Base-by-base conservation (phyloP, 2,113 vertebrate genomes). In the Cyanoderma ruficeps region DNA sequence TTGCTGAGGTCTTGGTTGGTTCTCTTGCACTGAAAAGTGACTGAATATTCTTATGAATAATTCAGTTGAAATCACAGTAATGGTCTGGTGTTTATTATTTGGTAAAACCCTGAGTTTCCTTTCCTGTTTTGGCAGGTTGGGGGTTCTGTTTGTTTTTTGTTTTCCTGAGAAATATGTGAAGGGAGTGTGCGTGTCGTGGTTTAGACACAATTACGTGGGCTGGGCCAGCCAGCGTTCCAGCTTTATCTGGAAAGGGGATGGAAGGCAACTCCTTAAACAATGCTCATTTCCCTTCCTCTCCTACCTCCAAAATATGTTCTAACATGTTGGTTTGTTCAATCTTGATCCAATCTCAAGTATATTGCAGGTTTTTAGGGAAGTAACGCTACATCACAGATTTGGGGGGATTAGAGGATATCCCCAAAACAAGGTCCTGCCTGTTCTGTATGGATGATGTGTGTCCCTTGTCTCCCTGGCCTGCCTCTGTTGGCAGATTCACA, bases 191-290 rank as follows among this genome's bases (percentile, higher is more conserved):
- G 0, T 37, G 60, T 53, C 1, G 0, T 89, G 89, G 65, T 92
- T 93, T 55, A 79, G 74, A 53, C 49, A 47, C 91, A 84, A 92
- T 89, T 94, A 94, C 0, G 1, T 83, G 90, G 94, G 92, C 57
- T 78, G 88, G 63, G 47, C 44, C 44, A 59, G 55, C n/a, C 71
- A 57, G 47, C 18, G 23, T 96, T 96, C 82, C 92, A 83, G 5
- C 57, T 92, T 88, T 91, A 93, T 92, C 90, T 95, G 87, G 79
- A 44, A 81, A 81, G 35, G 22, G 88, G 88, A 92, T 64, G 76
- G 93, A 96, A 93, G 86, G 83, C 68, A 89, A 81, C 94, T 96
- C 96, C 93, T 95, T 87, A 92, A 90, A 85, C 57, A 57, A 15
- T 74, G 59, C 63, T 90, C 68, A 59, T 74, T 91, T 93, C 68